Base-by-base conservation (phyloP, 2,888 invertebrate species). In the Dasysyrphus tricinctus region DNA sequence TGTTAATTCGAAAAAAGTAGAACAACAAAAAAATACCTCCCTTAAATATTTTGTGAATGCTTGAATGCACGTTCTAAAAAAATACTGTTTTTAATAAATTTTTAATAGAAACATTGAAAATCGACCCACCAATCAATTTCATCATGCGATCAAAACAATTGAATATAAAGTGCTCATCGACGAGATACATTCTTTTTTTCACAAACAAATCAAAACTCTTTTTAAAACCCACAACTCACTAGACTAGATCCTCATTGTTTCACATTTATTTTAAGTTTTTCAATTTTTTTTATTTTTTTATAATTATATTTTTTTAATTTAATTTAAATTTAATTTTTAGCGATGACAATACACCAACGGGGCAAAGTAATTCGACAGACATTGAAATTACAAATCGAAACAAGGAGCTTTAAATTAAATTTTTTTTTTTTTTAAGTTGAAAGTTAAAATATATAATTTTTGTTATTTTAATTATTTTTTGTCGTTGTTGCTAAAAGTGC, bases 301-400 rank as follows among this genome's bases (percentile, higher is more conserved):
- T 32, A 44, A 39, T 56, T 79, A 47, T 19, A 12, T 49, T 61
- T 78, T 80, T 61, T 54, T 69, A 72, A 78, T 79, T 37, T 82
- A 74, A 67, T 80, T 88, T 85, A 7, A 29, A n/a, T 69, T 79
- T 57, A 65, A 6, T 69, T 79, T 89, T 89, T 90, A 92, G 92
- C 85, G 89, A 89, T 82, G 89, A 89, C 65, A 88, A 79, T 16
- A 81, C 78, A 80, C 80, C 80, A 80, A 88, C 88, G 57, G 89
- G 86, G 57, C 88, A 84, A 54, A 90, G 88, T 86, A 88, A 77
- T 63, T 86, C 90, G 59, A 89, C 90, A 89, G 90, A 90, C 88
- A 90, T 91, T 89, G 91, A 92, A 88, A 89, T 91, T 88, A 85
- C 90, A 80, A 87, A 90, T 88, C 88, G 89, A 47, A 80, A 79